These are phyloP conservation scores for Macrostomum cliftonense DNA, from an alignment of 2,888 invertebrate species.

Conservation along the genomic window DNA sequence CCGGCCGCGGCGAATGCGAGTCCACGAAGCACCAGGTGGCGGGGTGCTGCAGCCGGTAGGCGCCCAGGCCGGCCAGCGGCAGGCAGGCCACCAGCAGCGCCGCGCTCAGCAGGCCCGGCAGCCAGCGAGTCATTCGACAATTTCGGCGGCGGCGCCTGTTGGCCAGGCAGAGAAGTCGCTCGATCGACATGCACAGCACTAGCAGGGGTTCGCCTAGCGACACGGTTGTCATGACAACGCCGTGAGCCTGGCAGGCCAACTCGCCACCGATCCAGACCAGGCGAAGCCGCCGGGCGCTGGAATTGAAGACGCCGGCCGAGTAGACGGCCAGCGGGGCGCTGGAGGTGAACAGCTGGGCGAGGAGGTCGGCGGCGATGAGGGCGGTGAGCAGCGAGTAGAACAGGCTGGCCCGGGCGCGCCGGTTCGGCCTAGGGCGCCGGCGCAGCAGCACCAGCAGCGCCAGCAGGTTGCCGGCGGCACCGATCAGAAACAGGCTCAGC, in stretches of 20 bases:
- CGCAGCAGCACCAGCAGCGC: slow-evolving; percentile 26
- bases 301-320: slow-evolving; percentile 14
- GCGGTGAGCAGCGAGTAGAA: slow-evolving; percentile 33
- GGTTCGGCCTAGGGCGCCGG: slow-evolving; percentile 14
- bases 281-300: slow-evolving; percentile 22
- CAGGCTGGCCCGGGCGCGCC: slow-evolving; percentile 21
- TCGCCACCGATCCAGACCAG: slow-evolving; percentile 27
- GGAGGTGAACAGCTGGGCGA: slow-evolving; percentile 30
- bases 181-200: slow-evolving; percentile 34
- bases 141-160: slow-evolving; percentile 20
- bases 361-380: slow-evolving; percentile 32
- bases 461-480: slow-evolving; percentile 28
- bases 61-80: slow-evolving; percentile 30
- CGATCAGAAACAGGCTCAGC: slow-evolving; percentile 20
- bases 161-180: slow-evolving; percentile 28
- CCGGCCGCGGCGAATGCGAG: slow-evolving; percentile 19
- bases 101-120: slow-evolving; percentile 21
- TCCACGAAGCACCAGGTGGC: slow-evolving; percentile 36
- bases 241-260: slow-evolving; percentile 30
- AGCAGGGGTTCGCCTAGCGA: slow-evolving; percentile 32
- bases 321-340: slow-evolving; percentile 17
- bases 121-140: slow-evolving; percentile 7
- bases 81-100: slow-evolving; percentile 22
- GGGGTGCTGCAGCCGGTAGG: slow-evolving; percentile 29
- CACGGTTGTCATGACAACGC: slow-evolving; percentile 32